Evolutionary conservation across 2,888 invertebrate genomes (phyloP).

Genomic region (Pterostichus niger): DNA sequence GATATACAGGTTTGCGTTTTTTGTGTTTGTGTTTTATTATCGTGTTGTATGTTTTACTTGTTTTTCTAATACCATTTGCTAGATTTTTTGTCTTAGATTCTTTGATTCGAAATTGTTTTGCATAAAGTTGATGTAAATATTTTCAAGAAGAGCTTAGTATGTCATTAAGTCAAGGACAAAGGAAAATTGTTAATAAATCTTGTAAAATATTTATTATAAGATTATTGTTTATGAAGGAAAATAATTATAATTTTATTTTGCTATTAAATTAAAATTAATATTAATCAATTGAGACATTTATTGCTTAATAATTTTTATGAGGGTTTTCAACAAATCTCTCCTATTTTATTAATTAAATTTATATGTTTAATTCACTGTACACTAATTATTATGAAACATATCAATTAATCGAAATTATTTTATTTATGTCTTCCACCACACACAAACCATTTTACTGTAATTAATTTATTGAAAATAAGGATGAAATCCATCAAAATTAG

Average conservation of each 20-base stretch:
- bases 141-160: conserved; percentile 54
- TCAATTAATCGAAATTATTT: too few relatives aligned
- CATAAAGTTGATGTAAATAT: conserved; percentile 41
- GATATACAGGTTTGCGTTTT: conserved; percentile 51
- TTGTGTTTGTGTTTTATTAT: conserved; percentile 34
- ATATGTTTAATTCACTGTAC: too few relatives aligned
- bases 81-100: conserved; percentile 34
- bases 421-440: too few relatives aligned
- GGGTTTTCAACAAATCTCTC: too few relatives aligned
- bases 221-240: conserved; percentile 35
- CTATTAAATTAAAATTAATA: conserved; percentile 7
- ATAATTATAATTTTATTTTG: conserved; percentile 27
- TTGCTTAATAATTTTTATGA: too few relatives aligned
- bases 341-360: too few relatives aligned
- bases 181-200: conserved; percentile 43
- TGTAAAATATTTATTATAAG: conserved; percentile 28
- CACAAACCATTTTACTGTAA: too few relatives aligned
- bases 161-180: conserved; percentile 58
- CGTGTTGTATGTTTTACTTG: conserved; percentile 41
- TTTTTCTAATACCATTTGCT: conserved; percentile 43
- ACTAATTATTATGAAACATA: too few relatives aligned
- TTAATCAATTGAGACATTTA: neutral
- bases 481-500: neutral
- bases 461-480: too few relatives aligned
- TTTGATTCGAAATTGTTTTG: conserved; percentile 30